Conservation (phyloP, 2,888 invertebrate species). For the Drosophila nr. medialis region DNA sequence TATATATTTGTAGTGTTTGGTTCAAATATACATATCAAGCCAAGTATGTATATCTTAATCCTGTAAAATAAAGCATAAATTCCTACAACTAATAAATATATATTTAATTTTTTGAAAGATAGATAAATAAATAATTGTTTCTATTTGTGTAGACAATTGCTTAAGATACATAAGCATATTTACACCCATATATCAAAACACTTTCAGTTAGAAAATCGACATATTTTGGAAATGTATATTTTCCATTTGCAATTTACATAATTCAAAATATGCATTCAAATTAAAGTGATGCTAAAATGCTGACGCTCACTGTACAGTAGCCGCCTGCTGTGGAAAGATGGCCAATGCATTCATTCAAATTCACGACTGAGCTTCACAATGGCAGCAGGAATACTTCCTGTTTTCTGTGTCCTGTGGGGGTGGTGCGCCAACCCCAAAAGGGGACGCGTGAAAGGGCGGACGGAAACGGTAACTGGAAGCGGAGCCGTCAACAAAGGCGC, state of each 20-base stretch:
- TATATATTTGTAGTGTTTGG: neutral
- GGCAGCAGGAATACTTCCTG: conserved; percentile 52
- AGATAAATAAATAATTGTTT: neutral
- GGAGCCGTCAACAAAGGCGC: conserved; percentile 40
- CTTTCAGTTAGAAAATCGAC: neutral
- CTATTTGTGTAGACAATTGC: neutral
- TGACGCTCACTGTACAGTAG: conserved; percentile 23
- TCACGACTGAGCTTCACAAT: conserved; percentile 50
- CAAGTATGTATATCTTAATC: neutral
- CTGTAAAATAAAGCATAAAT: neutral
- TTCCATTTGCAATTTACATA: neutral
- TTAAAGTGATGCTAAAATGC: neutral
- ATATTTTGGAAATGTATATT: neutral
- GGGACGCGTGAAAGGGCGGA: conserved; percentile 15
- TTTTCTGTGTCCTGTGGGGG: conserved; percentile 10
- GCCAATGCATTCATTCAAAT: conserved; percentile 55
- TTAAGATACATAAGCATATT: neutral
- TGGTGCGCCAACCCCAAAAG: conserved; percentile 26
- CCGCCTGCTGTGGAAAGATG: conserved; percentile 9
- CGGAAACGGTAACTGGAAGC: conserved; percentile 37
- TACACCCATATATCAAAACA: neutral
- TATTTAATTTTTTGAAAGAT: too few species aligned
- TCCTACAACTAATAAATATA: neutral
- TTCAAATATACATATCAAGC: neutral
- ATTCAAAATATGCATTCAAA: neutral